Conservation (phyloP, 2,113 vertebrate species). For the Saguinus imperator region DNA sequence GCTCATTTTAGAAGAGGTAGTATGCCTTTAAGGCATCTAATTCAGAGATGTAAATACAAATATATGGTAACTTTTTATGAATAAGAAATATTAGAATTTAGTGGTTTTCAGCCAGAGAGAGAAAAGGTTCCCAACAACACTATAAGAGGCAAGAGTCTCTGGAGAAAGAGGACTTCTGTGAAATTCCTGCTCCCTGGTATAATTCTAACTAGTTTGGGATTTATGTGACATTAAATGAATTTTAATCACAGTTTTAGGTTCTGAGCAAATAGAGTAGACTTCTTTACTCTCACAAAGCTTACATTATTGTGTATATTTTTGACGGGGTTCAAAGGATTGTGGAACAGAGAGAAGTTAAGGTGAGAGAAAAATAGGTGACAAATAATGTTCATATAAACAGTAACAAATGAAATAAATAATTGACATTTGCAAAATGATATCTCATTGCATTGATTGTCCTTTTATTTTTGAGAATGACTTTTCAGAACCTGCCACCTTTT, state of each 20-base stretch:
- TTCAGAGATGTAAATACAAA: background rate
- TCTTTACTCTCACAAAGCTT: background rate
- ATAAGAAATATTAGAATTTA: background rate
- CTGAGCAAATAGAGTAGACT: background rate
- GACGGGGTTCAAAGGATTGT: background rate
- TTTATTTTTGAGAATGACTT: background rate
- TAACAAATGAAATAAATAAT: background rate
- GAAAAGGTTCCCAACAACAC: no score
- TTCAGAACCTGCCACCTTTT: background rate
- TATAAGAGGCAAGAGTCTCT: background rate
- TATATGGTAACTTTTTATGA: background rate
- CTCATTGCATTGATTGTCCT: background rate
- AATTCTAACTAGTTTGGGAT: background rate
- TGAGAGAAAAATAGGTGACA: background rate
- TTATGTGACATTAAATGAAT: background rate
- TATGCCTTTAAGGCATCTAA: background rate
- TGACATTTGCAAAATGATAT: background rate
- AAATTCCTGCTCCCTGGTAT: background rate
- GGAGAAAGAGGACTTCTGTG: background rate
- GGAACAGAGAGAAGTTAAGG: background rate
- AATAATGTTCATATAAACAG: background rate
- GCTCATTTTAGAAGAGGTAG: background rate
- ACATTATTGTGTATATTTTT: background rate
- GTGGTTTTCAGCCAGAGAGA: background rate
- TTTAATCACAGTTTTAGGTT: background rate